Base-by-base conservation (phyloP, 2,113 vertebrate species). In the Podilymbus podiceps region DNA sequence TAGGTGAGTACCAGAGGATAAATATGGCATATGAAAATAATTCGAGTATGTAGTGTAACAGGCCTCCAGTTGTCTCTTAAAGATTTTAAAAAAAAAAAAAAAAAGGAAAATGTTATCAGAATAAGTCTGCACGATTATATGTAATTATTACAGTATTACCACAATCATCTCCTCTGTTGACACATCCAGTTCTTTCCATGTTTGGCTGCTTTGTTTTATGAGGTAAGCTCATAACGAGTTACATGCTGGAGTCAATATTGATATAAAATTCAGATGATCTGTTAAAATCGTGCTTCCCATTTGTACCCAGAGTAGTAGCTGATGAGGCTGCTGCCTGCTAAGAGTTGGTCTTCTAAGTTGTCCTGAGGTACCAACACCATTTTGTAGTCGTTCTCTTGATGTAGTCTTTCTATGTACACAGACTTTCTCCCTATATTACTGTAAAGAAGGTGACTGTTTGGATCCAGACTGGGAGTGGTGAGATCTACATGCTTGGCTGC, bases 111-210 rank as follows among this genome's bases (percentile, higher is more conserved):
- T 90, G 82, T 77, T 89, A 93, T 89, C 71, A 85, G 89, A 96
- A 74, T 91, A 96, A 97, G 86, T 96, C 88, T 96, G 83, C 66
- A 71, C 83, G 94, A 91, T 94, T 96, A 78, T 63, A 89, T 80
- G 80, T 75, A 91, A 92, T 97, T 93, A 96, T 93, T 95, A 86
- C 58, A 19, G 8, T 91, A 84, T 97, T 93, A 66, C 68, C 53
- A 83, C 64, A 89, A 25, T 91, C 2, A 5, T n/a, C 85, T 74
- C 49, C 87, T 91, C 59, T 83, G n/a, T 53, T 68, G 92, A 86
- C 87, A 42, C 31, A 75, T 56, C 62, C 68, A 63, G 66, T 68
- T 93, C 73, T 89, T 92, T 25, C 23, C 63, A 28, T 66, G 28
- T 85, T 90, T 78, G 49, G 21, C 63, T 85, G 50, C 44, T 68